These are phyloP conservation scores for Tringa solitaria DNA, from an alignment of 2,113 vertebrate species.

Conservation along the genomic window DNA sequence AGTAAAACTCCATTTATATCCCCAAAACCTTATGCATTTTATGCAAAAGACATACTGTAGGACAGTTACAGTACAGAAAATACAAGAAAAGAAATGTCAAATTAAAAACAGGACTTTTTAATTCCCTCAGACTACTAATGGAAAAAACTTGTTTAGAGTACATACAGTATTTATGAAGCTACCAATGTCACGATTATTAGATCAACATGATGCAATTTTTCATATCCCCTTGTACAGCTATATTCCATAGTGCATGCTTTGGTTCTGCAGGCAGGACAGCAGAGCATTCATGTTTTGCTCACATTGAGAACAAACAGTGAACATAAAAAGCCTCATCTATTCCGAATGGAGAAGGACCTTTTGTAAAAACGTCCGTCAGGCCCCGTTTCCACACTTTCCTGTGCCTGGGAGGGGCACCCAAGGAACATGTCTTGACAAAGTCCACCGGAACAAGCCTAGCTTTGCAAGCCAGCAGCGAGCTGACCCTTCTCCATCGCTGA, in stretches of 20 bases:
- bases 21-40: constrained; percentile 98
- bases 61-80: constrained; percentile 95
- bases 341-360: neutral
- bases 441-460: neutral
- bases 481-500: neutral
- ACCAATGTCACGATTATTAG: constrained; percentile 79
- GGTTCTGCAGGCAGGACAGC: constrained; percentile 70
- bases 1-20: constrained; percentile 99
- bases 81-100: constrained; percentile 77
- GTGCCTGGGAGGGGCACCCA: neutral
- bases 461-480: neutral
- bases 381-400: neutral
- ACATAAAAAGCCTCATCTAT: neutral
- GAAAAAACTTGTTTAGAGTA: constrained; percentile 80
- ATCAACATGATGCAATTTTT: constrained; percentile 72
- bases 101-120: constrained; percentile 73
- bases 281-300: constrained; percentile 48
- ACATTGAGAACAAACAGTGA: constrained; percentile 44
- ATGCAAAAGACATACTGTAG: constrained; percentile 88
- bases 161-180: constrained; percentile 87
- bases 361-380: neutral
- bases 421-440: neutral
- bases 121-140: constrained; percentile 81
- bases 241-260: constrained; percentile 74
- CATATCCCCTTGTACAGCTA: constrained; percentile 68